Evolutionary conservation across 2,888 invertebrate genomes (phyloP).

Genomic region (Sisyra terminalis): DNA sequence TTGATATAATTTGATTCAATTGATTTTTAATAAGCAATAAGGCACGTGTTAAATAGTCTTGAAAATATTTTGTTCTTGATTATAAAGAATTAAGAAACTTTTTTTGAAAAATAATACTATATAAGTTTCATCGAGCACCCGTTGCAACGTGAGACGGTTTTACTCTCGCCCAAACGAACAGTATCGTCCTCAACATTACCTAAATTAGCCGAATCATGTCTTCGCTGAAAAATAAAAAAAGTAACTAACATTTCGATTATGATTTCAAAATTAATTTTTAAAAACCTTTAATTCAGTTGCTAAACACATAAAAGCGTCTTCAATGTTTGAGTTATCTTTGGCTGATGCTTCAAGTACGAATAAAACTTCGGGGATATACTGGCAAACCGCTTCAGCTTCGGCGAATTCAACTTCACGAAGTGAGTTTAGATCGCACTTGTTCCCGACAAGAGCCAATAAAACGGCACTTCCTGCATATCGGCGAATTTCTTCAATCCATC

Average conservation of each 20-base stretch:
- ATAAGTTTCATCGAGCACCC: slow-evolving; percentile 29
- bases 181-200: slow-evolving; percentile 44
- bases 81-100: too few relatives aligned
- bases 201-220: slow-evolving; percentile 53
- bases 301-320: slow-evolving; percentile 71
- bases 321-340: slow-evolving; percentile 81
- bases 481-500: slow-evolving; percentile 93
- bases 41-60: too few relatives aligned
- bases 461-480: slow-evolving; percentile 88
- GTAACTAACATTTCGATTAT: too few relatives aligned
- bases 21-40: too few relatives aligned
- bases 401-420: slow-evolving; percentile 70
- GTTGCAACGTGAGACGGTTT: slow-evolving; percentile 48
- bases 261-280: not conserved
- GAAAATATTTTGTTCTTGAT: too few relatives aligned
- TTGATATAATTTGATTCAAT: too few relatives aligned
- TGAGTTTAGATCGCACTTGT: slow-evolving; percentile 73
- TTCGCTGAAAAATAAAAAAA: slow-evolving; percentile 36
- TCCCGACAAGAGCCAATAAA: slow-evolving; percentile 79
- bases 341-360: slow-evolving; percentile 81
- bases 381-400: slow-evolving; percentile 75
- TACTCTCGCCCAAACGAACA: slow-evolving; percentile 49
- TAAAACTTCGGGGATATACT: slow-evolving; percentile 72
- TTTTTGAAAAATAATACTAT: too few relatives aligned
- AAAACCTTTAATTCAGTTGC: slow-evolving; percentile 73